Evolutionary conservation across 2,888 invertebrate species (phyloP), one percentile per base, ranked within the genome.

Genomic region (Hartigia nigra): DNA sequence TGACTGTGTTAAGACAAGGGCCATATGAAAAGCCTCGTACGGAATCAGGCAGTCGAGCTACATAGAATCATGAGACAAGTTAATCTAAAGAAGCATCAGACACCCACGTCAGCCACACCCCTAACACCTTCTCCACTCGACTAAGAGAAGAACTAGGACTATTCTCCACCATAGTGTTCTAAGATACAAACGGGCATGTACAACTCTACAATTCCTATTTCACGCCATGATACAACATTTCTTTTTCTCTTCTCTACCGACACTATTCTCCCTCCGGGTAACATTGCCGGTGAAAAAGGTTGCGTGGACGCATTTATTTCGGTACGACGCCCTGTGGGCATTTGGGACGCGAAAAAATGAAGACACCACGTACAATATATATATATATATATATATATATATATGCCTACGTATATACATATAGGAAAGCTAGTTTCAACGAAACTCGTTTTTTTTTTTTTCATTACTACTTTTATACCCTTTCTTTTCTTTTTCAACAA

Each of bases 81-180:
- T 78, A 78, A 78, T 78, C 78, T 76, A 70, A 76, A 78, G 78
- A 76, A 69, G 78, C 78, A 78, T 78, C 78, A 76, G 75, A 78
- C 78, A 75, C 72, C 75, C 37, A 78, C 75, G 78, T 11, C 72
- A 39, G 23, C 39, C 76, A 77, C 77, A 77, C 74, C 77, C 77
- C 69, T 74, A 69, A 34, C 75, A 35, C 75, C 75, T 35, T 75
- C 75, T 1, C 36, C 75, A 75, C 34, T 34, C 32, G 72, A 55
- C 12, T 72, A 72, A 72, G 31, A 31, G 72, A 72, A 31, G 72
- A 72, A 34, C 72, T 72, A 72, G 72, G 72, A 31, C 31, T 75
- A 31, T 75, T 35, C 34, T 14, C 23, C 23, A 5, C 75, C 74
- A 34, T 37, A 76, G 79, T 77, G 79, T 77, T 76, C 69, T 37